A percentile compares a stretch with the other conserved stretches of the same genome.
Conservation (phyloP, 1,140 invertebrate species). For the Gryon sp. region DNA sequence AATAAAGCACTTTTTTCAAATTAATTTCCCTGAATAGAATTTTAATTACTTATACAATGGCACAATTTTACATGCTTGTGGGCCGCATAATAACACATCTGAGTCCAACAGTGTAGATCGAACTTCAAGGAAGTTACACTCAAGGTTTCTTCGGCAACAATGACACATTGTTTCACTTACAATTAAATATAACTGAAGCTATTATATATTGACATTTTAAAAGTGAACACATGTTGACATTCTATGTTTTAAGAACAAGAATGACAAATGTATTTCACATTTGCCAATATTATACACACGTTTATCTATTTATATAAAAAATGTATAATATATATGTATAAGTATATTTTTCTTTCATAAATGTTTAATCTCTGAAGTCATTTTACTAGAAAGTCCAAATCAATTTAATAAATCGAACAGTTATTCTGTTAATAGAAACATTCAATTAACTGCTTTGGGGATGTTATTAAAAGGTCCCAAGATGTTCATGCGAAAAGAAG, state of each 20-base stretch:
- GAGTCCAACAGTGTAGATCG: constrained; percentile 49
- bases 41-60: constrained; percentile 74
- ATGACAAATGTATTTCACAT: neutral
- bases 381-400: no score
- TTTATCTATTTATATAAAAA: no score
- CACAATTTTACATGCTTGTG: constrained; percentile 23
- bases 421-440: constrained; percentile 58
- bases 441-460: constrained; percentile 55
- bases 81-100: constrained; percentile 35
- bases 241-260: neutral
- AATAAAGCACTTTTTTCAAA: constrained; percentile 68
- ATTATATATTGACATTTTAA: no score
- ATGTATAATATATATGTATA: no score
- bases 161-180: constrained; percentile 25
- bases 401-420: constrained; percentile 37
- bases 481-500: constrained; percentile 47
- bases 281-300: no score
- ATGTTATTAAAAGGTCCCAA: constrained; percentile 57
- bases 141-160: constrained; percentile 2
- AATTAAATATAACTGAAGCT: neutral
- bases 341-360: no score
- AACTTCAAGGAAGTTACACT: constrained; percentile 23
- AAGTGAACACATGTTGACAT: neutral
- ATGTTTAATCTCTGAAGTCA: no score
- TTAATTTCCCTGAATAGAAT: constrained; percentile 78